These are phyloP conservation scores for Ectemnius cavifrons DNA, from an alignment of 2,888 invertebrate species.

Conservation along the genomic window DNA sequence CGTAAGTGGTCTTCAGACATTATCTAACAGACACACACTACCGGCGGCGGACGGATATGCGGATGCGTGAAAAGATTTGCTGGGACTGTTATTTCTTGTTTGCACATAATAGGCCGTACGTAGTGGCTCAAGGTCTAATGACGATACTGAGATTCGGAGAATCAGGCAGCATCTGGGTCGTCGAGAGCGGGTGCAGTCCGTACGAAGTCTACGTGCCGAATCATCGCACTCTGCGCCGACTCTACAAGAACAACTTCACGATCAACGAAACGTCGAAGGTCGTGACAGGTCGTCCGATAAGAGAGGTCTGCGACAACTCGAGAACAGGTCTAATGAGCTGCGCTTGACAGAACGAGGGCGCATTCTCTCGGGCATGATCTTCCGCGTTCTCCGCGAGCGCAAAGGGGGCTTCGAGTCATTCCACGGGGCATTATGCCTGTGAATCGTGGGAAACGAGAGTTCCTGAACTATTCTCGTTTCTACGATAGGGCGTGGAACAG, in stretches of 20 bases:
- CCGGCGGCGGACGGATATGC: constrained; percentile 1
- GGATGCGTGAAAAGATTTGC: neutral
- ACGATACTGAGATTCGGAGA: constrained; percentile 63
- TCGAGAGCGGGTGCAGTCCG: constrained; percentile 70
- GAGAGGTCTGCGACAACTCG: constrained; percentile 69
- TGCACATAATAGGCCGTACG: constrained; percentile 63
- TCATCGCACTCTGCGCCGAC: constrained; percentile 66
- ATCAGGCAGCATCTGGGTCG: constrained; percentile 72
- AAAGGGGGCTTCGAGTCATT: constrained; percentile 4
- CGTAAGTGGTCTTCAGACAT: constrained; percentile 60
- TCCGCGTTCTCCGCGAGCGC: constrained; percentile 15
- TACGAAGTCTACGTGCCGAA: constrained; percentile 71
- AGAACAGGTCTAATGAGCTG: constrained; percentile 69
- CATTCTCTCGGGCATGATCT: constrained; percentile 21
- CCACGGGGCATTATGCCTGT: neutral
- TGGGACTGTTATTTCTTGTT: neutral
- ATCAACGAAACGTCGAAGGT: constrained; percentile 53
- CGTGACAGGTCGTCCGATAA: constrained; percentile 62
- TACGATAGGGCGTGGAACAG: neutral
- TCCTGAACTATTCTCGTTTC: neutral
- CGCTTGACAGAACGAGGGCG: constrained; percentile 56
- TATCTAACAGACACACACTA: neutral
- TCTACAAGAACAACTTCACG: constrained; percentile 71
- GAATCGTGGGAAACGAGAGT: neutral
- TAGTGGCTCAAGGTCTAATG: constrained; percentile 72